phyloP scores from a whole-genome alignment of 2,797 vertebrate species.

The Lithobates pipiens region DNA sequence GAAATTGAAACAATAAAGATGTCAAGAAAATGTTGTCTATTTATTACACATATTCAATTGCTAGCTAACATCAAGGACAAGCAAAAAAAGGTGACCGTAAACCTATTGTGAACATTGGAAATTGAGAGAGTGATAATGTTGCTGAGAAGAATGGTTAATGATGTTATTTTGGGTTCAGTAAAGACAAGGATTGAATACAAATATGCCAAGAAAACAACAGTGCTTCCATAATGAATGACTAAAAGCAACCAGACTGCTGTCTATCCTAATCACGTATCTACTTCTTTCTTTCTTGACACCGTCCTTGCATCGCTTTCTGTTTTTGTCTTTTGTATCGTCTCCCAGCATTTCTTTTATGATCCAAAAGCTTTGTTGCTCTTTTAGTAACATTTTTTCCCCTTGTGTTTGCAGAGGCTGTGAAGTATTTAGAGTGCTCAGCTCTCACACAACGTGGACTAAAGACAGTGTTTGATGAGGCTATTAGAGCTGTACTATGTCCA shows the following conservation, averaged over 20 bases:
- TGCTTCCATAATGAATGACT: constrained; percentile 6
- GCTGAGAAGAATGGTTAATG: constrained; percentile 29
- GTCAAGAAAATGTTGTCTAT: neutral
- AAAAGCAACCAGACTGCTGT: constrained; percentile 4
- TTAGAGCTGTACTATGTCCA: constrained; percentile 90
- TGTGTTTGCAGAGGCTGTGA: constrained; percentile 80
- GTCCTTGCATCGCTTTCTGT: neutral
- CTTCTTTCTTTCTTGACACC: neutral
- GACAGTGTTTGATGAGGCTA: constrained; percentile 92
- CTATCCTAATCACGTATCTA: neutral
- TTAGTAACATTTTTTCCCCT: constrained; percentile 43
- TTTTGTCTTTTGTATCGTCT: neutral
- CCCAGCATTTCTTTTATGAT: neutral
- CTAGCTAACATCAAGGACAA: neutral
- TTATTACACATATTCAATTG: neutral
- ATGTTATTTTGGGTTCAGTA: constrained; percentile 35
- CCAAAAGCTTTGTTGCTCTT: constrained; percentile 9
- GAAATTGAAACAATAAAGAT: too few relatives aligned
- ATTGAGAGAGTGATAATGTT: constrained; percentile 14
- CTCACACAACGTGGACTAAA: constrained; percentile 91
- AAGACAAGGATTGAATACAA: constrained; percentile 40
- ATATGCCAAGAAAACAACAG: neutral
- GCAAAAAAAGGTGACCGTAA: neutral
- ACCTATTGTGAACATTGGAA: neutral
- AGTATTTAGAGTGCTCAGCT: constrained; percentile 92